phyloP scores from a whole-genome alignment of 2,888 invertebrate genomes.

The Galerucella nymphaeae region DNA sequence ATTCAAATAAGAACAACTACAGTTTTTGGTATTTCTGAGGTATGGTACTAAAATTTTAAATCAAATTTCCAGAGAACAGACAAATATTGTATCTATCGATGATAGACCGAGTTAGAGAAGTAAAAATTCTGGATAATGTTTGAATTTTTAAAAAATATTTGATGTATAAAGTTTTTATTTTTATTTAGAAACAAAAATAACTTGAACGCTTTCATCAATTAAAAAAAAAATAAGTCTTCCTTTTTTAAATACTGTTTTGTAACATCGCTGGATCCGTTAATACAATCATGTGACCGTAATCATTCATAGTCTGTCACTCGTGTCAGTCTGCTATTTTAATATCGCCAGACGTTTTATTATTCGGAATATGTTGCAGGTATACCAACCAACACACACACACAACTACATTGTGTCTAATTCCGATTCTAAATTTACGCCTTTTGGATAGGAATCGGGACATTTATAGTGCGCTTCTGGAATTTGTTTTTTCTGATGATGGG shows the following conservation, averaged over 20 bases:
- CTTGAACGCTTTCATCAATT: not conserved
- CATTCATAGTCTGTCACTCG: slow-evolving; percentile 63
- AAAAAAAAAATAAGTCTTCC: not conserved
- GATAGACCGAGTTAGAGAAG: no score
- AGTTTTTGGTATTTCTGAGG: no score
- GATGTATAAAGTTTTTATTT: no score
- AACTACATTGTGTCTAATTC: slow-evolving; percentile 39
- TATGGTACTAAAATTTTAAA: no score
- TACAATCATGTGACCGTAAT: slow-evolving; percentile 61
- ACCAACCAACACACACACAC: slow-evolving; percentile 14
- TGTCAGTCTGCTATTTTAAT: slow-evolving; percentile 54
- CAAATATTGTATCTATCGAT: no score
- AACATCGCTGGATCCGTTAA: slow-evolving; percentile 39
- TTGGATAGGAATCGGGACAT: slow-evolving; percentile 51
- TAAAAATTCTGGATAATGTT: no score
- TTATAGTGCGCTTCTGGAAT: slow-evolving; percentile 48
- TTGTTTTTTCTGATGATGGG: slow-evolving; percentile 44
- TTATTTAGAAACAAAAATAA: no score
- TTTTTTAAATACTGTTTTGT: not conserved
- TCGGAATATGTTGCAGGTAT: slow-evolving; percentile 35
- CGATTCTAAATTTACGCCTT: slow-evolving; percentile 51
- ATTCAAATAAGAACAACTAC: not conserved
- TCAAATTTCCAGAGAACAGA: no score
- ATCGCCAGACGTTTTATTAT: slow-evolving; percentile 43
- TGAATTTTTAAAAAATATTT: no score